phyloP scores from a whole-genome alignment of 2,797 vertebrate species.

The Spea hammondii region DNA sequence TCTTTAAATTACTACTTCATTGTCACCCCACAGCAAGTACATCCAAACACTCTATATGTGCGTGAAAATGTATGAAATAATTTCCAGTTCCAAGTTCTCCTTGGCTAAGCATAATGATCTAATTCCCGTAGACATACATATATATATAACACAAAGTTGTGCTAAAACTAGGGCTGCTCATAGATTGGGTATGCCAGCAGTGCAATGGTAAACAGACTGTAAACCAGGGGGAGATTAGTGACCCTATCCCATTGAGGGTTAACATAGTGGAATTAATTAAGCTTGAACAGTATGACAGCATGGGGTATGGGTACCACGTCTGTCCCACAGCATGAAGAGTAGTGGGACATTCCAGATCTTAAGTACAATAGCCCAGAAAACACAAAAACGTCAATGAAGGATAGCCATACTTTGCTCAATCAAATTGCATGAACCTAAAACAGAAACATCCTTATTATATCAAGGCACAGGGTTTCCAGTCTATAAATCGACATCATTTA shows the following conservation, averaged over 20 bases:
- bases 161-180: not conserved
- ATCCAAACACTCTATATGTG: too few relatives aligned
- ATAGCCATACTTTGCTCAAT: not conserved
- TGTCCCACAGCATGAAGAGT: not conserved
- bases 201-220: not conserved
- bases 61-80: too few relatives aligned
- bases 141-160: not conserved
- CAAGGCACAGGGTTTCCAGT: not conserved
- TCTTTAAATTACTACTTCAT: too few relatives aligned
- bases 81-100: too few relatives aligned
- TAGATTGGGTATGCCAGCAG: not conserved
- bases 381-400: not conserved
- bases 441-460: not conserved
- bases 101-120: too few relatives aligned
- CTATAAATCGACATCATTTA: conserved; percentile 12
- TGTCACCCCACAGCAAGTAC: too few relatives aligned
- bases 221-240: not conserved
- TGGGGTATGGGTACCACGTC: conserved; percentile 8
- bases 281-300: conserved; percentile 22
- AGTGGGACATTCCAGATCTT: not conserved
- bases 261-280: conserved; percentile 41
- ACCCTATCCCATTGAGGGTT: conserved; percentile 24
- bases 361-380: not conserved
- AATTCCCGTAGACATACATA: too few relatives aligned
- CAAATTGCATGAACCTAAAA: not conserved